Percentiles rank a stretch among this genome's conserved stretches.
These are phyloP conservation scores for Aphrophora alni DNA, from an alignment of 2,888 invertebrate genomes.

Conservation along the genomic window DNA sequence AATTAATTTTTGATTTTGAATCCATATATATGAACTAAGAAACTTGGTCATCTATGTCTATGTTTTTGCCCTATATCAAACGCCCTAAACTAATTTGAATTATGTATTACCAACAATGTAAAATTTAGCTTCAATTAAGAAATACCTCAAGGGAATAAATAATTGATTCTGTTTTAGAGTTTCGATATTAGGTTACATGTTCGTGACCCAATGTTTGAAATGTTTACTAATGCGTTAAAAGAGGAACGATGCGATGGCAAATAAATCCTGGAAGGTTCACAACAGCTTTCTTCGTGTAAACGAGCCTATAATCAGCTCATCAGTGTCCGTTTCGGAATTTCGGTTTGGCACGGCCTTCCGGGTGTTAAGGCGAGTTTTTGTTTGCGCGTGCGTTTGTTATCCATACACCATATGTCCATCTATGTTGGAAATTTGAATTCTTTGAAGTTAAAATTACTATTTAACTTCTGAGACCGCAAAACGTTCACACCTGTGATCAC, in stretches of 20 bases:
- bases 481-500: neutral
- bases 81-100: too few relatives aligned
- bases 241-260: neutral
- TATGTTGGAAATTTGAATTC: neutral
- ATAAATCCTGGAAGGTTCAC: neutral
- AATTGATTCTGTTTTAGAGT: too few relatives aligned
- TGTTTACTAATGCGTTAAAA: neutral
- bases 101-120: too few relatives aligned
- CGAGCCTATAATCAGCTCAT: neutral
- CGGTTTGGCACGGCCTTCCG: neutral
- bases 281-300: neutral
- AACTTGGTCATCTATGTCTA: too few relatives aligned
- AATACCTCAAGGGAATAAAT: too few relatives aligned
- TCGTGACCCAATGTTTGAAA: neutral
- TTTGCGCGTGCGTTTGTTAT: neutral
- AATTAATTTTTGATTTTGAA: too few relatives aligned
- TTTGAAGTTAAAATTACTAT: neutral
- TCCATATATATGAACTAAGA: too few relatives aligned
- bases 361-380: neutral
- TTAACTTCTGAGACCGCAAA: neutral
- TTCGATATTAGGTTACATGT: too few relatives aligned
- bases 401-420: neutral
- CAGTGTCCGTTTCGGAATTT: neutral
- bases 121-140: too few relatives aligned
- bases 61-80: too few relatives aligned